phyloP scores from a whole-genome alignment of 1,140 invertebrate species.

The Drosophila takahashii region DNA sequence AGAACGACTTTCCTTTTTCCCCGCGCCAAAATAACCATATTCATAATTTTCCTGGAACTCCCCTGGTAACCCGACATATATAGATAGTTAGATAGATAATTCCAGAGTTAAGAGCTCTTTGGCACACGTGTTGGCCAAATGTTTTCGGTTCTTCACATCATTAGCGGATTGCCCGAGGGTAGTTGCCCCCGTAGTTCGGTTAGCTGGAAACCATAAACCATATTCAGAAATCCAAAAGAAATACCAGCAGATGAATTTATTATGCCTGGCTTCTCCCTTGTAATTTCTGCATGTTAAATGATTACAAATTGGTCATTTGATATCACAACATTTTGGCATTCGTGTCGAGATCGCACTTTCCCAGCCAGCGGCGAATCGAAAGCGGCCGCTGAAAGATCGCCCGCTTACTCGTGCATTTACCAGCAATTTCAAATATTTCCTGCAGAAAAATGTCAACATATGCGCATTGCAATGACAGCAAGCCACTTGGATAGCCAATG shows the following conservation, averaged over 20 bases:
- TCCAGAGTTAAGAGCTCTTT: background rate
- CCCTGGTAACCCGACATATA: background rate
- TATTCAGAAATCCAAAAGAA: background rate
- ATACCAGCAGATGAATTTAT: constrained; percentile 29
- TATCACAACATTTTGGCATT: constrained; percentile 66
- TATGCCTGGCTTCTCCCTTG: constrained; percentile 24
- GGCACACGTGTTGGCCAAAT: constrained; percentile 58
- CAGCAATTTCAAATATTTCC: constrained; percentile 74
- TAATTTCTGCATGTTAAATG: constrained; percentile 65
- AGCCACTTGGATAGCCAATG: constrained; percentile 24
- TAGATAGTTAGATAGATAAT: constrained; percentile 7
- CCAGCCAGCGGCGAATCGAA: constrained; percentile 43
- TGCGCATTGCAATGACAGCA: constrained; percentile 73
- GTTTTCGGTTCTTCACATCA: constrained; percentile 52
- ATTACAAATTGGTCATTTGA: constrained; percentile 76
- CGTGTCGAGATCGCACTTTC: constrained; percentile 57
- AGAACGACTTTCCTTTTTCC: constrained; percentile 54
- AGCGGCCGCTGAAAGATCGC: constrained; percentile 33
- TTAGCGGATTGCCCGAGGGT: constrained; percentile 51
- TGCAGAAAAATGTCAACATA: constrained; percentile 74
- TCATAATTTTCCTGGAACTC: constrained; percentile 30
- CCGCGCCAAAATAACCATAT: constrained; percentile 10
- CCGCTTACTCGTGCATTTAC: constrained; percentile 59
- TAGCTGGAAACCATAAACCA: constrained; percentile 30
- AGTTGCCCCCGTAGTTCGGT: constrained; percentile 35